A percentile compares a stretch with the other conserved stretches of the same genome.
phyloP scores from a whole-genome alignment of 2,113 vertebrate species.

The Nibea coibor region DNA sequence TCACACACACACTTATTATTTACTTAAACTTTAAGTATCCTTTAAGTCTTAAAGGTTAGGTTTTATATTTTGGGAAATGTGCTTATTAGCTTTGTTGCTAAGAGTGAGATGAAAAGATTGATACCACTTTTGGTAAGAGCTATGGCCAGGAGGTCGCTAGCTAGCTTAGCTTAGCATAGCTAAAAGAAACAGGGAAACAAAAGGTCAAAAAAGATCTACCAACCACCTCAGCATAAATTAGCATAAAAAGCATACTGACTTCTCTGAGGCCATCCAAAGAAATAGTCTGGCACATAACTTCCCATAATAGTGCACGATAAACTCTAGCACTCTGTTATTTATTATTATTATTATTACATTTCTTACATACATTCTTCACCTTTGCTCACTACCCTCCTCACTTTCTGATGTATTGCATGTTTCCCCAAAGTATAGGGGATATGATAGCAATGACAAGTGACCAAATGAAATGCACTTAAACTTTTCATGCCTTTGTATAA shows the following conservation, averaged over 20 bases:
- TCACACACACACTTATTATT: constrained; percentile 24
- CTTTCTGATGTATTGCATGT: too few relatives aligned
- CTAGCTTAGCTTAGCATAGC: neutral
- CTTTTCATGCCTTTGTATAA: too few relatives aligned
- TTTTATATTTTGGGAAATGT: neutral
- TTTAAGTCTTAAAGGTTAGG: neutral
- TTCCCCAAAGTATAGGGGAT: too few relatives aligned
- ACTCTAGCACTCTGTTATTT: too few relatives aligned
- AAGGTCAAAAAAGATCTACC: neutral
- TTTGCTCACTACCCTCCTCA: too few relatives aligned
- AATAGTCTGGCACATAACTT: too few relatives aligned
- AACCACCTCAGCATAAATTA: neutral
- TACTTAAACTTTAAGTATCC: neutral
- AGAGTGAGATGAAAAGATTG: neutral
- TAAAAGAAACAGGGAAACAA: neutral
- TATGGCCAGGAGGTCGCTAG: neutral
- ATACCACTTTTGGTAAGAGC: neutral
- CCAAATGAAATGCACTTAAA: too few relatives aligned
- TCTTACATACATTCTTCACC: too few relatives aligned
- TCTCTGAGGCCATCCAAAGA: neutral
- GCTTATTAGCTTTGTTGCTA: neutral
- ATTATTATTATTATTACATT: too few relatives aligned
- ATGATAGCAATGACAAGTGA: too few relatives aligned
- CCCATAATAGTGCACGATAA: too few relatives aligned
- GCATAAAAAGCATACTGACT: neutral